Evolutionary conservation across 1,140 invertebrate species (phyloP), one percentile per base, ranked within the genome.

Genomic region (Mya arenaria): DNA sequence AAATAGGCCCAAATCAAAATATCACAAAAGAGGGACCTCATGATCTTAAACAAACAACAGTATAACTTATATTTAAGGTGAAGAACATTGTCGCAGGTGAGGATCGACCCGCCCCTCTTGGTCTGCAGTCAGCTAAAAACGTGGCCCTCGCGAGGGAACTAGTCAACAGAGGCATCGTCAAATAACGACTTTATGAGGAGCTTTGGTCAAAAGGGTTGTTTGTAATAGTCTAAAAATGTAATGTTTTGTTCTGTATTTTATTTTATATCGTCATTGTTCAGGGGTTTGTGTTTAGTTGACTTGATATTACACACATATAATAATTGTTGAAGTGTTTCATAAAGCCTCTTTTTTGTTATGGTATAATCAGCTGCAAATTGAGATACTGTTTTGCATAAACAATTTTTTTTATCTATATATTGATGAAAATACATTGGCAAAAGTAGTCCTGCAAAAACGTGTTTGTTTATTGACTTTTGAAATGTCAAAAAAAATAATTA

Each of bases 101-200:
- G n/a, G 86, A 87, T 37, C 58, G 86, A 55, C 86, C 82, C 25
- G 65, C 81, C 60, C 62, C 77, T 44, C 80, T 87, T 30, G 86
- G 84, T 34, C 36, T 86, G n/a, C 85, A 86, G 65, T 85, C 82
- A 10, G 85, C 84, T 0, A 84, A 86, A 77, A 87, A 87, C 77
- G 84, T 85, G n/a, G 79, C 81, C 8, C 68, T 75, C 37, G 56
- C 65, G 6, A 34, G 58, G 37, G 75, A 79, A 65, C 75, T 71
- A n/a, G 82, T 80, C n/a, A 72, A 62, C 48, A 32, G 75, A 39
- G 75, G 66, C 13, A 71, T 69, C 10, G 66, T 69, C 28, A 73
- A 65, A 80, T 72, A 71, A 78, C 37, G 5, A 28, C 6, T 62
- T 36, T 37, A 34, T 56, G 44, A 32, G 25, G 48, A 52, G 28